These are phyloP conservation scores for Temnothorax longispinosus DNA, from an alignment of 1,140 invertebrate genomes.

Conservation along the genomic window DNA sequence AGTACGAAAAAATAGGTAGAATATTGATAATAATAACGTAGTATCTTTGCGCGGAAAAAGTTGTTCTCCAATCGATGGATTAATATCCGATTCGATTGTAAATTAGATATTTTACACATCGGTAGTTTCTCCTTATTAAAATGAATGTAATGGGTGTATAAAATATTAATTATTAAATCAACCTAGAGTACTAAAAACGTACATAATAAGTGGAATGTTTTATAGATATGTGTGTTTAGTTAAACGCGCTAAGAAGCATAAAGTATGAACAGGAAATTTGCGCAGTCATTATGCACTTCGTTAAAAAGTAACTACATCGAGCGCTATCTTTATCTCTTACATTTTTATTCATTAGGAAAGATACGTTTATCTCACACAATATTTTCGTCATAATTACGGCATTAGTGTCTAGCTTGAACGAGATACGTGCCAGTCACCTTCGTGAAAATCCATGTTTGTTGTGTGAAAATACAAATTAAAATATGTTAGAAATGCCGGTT, in stretches of 20 bases:
- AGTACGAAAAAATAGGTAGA: neutral
- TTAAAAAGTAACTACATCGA: slow-evolving; percentile 35
- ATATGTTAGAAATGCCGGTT: slow-evolving; percentile 65
- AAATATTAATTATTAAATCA: slow-evolving; percentile 20
- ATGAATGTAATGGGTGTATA: neutral
- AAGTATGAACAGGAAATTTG: neutral
- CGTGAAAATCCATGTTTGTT: slow-evolving; percentile 68
- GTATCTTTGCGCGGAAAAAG: slow-evolving; percentile 4
- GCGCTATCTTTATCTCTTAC: slow-evolving; percentile 22
- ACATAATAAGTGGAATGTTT: slow-evolving; percentile 5
- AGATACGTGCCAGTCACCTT: slow-evolving; percentile 2
- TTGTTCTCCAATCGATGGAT: neutral
- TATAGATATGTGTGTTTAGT: slow-evolving; percentile 26
- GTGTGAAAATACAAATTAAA: slow-evolving; percentile 80
- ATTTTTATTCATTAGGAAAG: slow-evolving; percentile 55
- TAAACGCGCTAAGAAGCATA: neutral
- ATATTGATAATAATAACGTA: slow-evolving; percentile 3
- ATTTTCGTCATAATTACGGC: slow-evolving; percentile 48
- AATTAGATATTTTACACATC: slow-evolving; percentile 12
- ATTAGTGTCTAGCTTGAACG: slow-evolving; percentile 23
- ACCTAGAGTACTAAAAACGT: neutral
- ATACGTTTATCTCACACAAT: slow-evolving; percentile 31
- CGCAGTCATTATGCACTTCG: slow-evolving; percentile 35
- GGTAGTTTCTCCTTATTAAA: neutral
- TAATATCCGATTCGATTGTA: neutral